phyloP scores from a whole-genome alignment of 2,888 invertebrate genomes.

The Halictus quadricinctus region DNA sequence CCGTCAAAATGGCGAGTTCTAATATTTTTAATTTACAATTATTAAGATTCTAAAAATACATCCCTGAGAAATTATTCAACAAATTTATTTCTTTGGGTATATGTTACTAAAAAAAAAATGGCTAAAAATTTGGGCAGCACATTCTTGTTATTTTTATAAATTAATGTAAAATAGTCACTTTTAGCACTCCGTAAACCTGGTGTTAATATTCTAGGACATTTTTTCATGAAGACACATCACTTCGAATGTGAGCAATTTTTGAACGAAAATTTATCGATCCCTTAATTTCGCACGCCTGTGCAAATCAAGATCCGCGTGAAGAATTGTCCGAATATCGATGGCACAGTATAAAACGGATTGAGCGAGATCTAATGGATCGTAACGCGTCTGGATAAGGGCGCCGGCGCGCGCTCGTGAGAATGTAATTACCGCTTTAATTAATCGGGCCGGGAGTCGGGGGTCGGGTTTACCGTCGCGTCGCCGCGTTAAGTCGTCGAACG shows the following conservation, averaged over 20 bases:
- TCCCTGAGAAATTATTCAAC: too few species aligned
- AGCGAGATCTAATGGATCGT: background rate
- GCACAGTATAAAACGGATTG: background rate
- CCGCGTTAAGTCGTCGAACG: constrained; percentile 30
- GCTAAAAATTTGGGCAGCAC: too few species aligned
- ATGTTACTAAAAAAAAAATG: too few species aligned
- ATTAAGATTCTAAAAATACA: too few species aligned
- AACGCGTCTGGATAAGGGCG: background rate
- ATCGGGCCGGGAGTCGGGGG: constrained; percentile 52
- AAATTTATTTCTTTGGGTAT: too few species aligned
- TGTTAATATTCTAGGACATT: background rate
- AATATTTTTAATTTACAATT: too few species aligned
- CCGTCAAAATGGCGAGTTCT: too few species aligned
- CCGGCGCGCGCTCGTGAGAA: constrained; percentile 32
- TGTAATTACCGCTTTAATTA: constrained; percentile 71
- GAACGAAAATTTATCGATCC: too few species aligned
- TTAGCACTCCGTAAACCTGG: too few species aligned
- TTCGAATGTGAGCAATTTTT: background rate
- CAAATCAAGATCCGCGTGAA: background rate
- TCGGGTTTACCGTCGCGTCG: constrained; percentile 29
- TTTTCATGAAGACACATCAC: background rate
- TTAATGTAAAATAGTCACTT: too few species aligned
- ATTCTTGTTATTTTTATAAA: too few species aligned
- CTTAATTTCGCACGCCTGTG: background rate
- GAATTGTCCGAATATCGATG: background rate